These are phyloP conservation scores for Rostratula benghalensis DNA, from an alignment of 2,113 vertebrate genomes.

Conservation along the genomic window DNA sequence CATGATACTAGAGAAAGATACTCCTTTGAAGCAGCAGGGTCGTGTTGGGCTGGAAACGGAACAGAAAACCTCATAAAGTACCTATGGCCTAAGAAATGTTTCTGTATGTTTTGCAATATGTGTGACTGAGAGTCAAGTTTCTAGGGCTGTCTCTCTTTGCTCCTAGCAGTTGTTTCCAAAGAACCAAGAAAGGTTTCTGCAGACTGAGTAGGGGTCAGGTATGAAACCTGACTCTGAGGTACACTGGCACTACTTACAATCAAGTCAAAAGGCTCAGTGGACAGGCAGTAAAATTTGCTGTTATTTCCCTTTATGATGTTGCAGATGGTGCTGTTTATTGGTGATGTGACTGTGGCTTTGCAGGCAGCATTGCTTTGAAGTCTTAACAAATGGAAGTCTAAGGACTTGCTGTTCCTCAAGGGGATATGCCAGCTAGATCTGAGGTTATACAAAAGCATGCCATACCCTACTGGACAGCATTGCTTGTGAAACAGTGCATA, in stretches of 20 bases:
- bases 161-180: neutral
- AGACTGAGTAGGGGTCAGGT: neutral
- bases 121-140: neutral
- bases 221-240: neutral
- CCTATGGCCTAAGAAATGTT: neutral
- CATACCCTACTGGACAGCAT: neutral
- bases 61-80: neutral
- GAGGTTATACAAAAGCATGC: neutral
- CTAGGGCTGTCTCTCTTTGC: neutral
- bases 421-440: neutral
- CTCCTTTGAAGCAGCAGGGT: neutral
- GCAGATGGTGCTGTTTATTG: neutral
- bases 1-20: neutral
- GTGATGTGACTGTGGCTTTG: neutral
- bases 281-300: accelerated
- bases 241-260: neutral
- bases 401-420: neutral
- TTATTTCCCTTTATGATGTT: neutral
- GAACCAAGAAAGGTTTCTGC: neutral
- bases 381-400: neutral
- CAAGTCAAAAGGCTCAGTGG: neutral
- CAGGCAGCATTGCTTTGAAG: neutral
- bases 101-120: neutral
- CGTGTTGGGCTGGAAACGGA: neutral
- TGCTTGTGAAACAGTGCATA: constrained; percentile 27